phyloP scores from a whole-genome alignment of 2,113 vertebrate species.

The Morone saxatilis region DNA sequence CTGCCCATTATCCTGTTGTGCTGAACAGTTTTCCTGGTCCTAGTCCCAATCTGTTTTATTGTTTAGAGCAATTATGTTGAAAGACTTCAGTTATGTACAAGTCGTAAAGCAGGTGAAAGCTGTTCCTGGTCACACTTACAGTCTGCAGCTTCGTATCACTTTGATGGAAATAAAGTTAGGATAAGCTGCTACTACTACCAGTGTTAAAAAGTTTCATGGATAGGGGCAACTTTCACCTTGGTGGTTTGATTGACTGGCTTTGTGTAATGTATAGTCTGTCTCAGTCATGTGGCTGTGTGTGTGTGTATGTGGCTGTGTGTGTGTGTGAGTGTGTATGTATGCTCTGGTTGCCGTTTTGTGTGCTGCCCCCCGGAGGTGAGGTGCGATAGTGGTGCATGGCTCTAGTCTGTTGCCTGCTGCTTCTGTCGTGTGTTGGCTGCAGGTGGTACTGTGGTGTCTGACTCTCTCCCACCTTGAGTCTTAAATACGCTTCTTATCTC shows the following conservation, averaged over 20 bases:
- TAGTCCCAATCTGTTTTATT: conserved; percentile 27
- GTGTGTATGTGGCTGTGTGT: conserved; percentile 8
- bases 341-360: conserved; percentile 20
- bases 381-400: conserved; percentile 72
- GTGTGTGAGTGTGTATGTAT: not conserved
- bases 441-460: conserved; percentile 39
- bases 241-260: conserved; percentile 33
- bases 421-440: conserved; percentile 70
- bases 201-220: conserved; percentile 28
- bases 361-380: conserved; percentile 46
- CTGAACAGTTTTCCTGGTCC: conserved; percentile 35
- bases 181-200: conserved; percentile 9
- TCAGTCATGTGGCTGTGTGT: not conserved
- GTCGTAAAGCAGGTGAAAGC: conserved; percentile 67
- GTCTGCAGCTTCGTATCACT: conserved; percentile 16
- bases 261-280: conserved; percentile 36
- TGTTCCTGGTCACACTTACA: conserved; percentile 47
- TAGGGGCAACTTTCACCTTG: conserved; percentile 65
- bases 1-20: conserved; percentile 52
- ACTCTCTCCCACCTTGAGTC: conserved; percentile 16
- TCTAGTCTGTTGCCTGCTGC: conserved; percentile 69
- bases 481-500: conserved; percentile 1
- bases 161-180: conserved; percentile 26
- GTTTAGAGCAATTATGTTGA: conserved; percentile 18
- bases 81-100: conserved; percentile 10